Evolutionary conservation across 2,888 invertebrate genomes (phyloP).

Genomic region (Drosophila colorata): DNA sequence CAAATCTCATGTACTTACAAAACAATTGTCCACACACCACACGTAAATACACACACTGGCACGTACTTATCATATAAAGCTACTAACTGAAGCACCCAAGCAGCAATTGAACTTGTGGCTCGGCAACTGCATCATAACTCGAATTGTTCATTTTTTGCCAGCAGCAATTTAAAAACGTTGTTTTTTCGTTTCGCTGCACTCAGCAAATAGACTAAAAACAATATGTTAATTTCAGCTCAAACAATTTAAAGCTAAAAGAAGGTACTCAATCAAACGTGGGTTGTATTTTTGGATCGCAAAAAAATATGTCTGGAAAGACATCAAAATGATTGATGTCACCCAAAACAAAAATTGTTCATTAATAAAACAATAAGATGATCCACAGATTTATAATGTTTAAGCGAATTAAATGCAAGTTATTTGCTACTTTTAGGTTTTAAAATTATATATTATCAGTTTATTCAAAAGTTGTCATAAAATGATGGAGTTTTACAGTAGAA

Average conservation of each 20-base stretch:
- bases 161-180: conserved; percentile 27
- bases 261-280: conserved; percentile 29
- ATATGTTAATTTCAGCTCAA: conserved; percentile 19
- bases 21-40: conserved; percentile 45
- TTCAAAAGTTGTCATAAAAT: not conserved
- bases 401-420: no score
- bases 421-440: no score
- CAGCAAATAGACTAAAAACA: conserved; percentile 6
- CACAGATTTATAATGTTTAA: not conserved
- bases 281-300: not conserved
- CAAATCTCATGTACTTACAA: conserved; percentile 56
- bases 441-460: no score
- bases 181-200: conserved; percentile 15
- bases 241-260: conserved; percentile 8
- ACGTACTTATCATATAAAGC: conserved; percentile 13
- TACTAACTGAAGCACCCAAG: conserved; percentile 64
- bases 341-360: conserved; percentile 24
- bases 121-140: conserved; percentile 40
- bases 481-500: not conserved
- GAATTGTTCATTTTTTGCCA: conserved; percentile 46
- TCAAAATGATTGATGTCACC: conserved; percentile 56
- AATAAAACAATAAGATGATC: conserved; percentile 9
- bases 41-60: conserved; percentile 6
- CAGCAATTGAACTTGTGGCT: conserved; percentile 66
- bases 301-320: conserved; percentile 22